Base-by-base conservation (phyloP, 2,113 vertebrate species). In the Cynocephalus volans region DNA sequence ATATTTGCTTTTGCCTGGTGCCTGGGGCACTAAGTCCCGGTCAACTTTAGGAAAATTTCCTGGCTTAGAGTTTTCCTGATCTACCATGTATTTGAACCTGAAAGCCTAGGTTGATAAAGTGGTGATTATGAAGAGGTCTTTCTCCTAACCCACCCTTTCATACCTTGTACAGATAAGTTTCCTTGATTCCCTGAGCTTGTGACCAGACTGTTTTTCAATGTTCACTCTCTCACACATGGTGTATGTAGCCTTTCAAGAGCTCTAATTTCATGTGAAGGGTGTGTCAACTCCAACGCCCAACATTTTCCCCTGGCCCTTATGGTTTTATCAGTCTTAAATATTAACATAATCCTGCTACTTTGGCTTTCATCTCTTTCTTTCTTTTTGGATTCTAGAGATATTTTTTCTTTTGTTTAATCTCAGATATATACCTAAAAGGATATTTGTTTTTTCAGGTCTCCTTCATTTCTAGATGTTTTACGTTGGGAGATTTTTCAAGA, bases 71-170 rank as follows among this genome's bases (percentile, higher is more conserved):
- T 60, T 72, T 80, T 31, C 21, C 28, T 87, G 5, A 69, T 62
- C 11, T 67, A 64, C 52, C 10, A 6, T 70, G 23, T 64, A 33
- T 33, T 70, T 64, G 36, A 77, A 69, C 65, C 21, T 54, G 7
- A 94, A 94, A 19, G 45, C 17, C 9, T 52, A 15, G 10, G 9
- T 17, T 92, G 31, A 9, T 41, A 28, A 83, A 3, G 18, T 79
- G 3, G 10, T 10, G 8, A 54, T 26, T 56, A 70, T 26, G 7
- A 67, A 75, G 62, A 21, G 0, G 1, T 60, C 21, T 3, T 13
- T 62, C 2, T 36, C 23, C 12, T 5, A 67, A 56, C 5, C 19
- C 36, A 56, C 24, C 1, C 4, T 12, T 8, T 7, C 1, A 24
- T 6, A 7, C 33, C 21, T 48, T 15, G 65, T n/a, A 80, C 1